Evolutionary conservation across 2,113 vertebrate genomes (phyloP).

Genomic region (Phylloscopus trochiloides): DNA sequence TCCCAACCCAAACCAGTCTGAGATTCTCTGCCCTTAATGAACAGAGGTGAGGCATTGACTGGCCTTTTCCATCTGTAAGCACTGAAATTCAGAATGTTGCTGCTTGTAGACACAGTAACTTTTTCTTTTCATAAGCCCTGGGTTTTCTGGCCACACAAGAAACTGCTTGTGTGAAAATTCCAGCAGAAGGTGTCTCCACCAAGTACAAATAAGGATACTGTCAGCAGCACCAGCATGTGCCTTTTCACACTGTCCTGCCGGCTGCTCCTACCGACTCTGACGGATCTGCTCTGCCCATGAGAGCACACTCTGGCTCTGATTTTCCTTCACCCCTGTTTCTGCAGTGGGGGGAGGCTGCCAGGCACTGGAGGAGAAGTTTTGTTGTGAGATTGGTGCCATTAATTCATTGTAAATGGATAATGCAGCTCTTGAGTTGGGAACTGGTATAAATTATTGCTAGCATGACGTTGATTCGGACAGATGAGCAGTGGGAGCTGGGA

Average conservation of each 20-base stretch:
- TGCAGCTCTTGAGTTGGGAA: neutral
- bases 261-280: neutral
- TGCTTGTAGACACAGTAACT: neutral
- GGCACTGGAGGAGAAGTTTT: neutral
- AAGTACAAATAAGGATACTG: neutral
- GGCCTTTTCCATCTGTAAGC: neutral
- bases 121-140: neutral
- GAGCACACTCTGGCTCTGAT: neutral
- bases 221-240: conserved; percentile 10
- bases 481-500: neutral
- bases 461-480: neutral
- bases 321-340: neutral
- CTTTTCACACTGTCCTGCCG: neutral
- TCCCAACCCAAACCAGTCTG: neutral
- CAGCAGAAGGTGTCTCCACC: neutral
- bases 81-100: neutral
- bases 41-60: rapidly evolving
- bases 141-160: conserved; percentile 5
- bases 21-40: neutral
- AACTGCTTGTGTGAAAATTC: conserved; percentile 6
- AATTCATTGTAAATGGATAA: neutral
- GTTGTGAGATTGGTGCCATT: neutral
- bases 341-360: neutral
- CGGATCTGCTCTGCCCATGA: neutral
- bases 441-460: neutral